Evolutionary conservation across 2,113 vertebrate species (phyloP), one percentile per base, ranked within the genome.

Genomic region (Tetraodon nigroviridis): DNA sequence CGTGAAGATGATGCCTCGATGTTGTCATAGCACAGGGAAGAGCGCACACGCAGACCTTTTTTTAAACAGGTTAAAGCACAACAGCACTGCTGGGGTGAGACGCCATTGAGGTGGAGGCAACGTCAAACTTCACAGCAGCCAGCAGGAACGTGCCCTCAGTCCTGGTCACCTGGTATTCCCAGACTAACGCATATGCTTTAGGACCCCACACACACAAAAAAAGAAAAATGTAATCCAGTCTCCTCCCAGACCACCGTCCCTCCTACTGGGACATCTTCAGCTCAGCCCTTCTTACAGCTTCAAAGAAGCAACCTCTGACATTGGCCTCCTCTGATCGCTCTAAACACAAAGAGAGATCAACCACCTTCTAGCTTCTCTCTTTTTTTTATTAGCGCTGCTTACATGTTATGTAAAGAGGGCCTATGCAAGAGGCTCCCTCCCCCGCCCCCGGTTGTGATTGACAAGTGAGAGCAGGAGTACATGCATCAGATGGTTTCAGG

Each of bases 401-500:
- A 16, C 55, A 61, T 58, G 55, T 22, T 47, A 72, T 58, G 66
- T 52, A 32, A 41, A 45, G 60, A 57, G 45, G 45, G 20, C 56
- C 44, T 71, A 76, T 84, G 60, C 80, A 61, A 61, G 80, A 67
- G 52, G 47, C 48, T 50, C n/a, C 11, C 55, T 13, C 45, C 82
- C 82, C 84, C 69, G 86, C 87, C 89, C 87, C 89, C 86, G 71
- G 48, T 61, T 69, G 57, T 88, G 90, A 91, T 84, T 90, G 90
- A 89, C 90, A 88, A 79, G 84, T 71, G 64, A 78, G 82, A 66
- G 79, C 78, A 83, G 85, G 67, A 79, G 81, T 86, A 88, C 86
- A 86, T 85, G 84, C 82, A 89, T 90, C 84, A 84, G 86, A 90
- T 90, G 83, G 84, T 81, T 90, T 87, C 82, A 84, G 80, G 70